Conservation (phyloP, 2,113 vertebrate genomes). For the Tamias sibiricus region DNA sequence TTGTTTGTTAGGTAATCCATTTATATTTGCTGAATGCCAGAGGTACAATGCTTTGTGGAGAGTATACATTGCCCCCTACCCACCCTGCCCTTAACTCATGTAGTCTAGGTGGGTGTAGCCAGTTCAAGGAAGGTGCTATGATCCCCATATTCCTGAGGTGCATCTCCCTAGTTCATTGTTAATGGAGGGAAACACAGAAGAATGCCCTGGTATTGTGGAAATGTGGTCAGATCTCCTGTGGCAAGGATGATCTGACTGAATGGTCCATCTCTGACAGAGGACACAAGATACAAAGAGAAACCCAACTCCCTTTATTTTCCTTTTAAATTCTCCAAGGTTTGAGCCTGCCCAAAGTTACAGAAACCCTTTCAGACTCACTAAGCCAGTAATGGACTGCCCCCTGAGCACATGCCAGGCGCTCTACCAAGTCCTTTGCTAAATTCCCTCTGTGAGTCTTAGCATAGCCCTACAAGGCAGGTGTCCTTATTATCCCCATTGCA, state of each 20-base stretch:
- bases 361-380: not conserved
- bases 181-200: not conserved
- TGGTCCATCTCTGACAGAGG: not conserved
- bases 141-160: not conserved
- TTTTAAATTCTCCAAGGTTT: not conserved
- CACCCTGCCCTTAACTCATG: not conserved
- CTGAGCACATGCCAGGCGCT: fast-evolving
- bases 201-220: not conserved
- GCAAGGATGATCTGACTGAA: not conserved
- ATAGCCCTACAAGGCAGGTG: not conserved
- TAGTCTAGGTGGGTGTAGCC: too few relatives aligned
- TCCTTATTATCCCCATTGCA: not conserved
- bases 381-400: fast-evolving
- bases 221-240: fast-evolving
- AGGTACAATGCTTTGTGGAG: not conserved
- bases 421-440: not conserved
- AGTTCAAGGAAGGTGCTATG: not conserved
- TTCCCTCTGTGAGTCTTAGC: not conserved
- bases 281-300: not conserved
- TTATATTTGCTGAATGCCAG: not conserved
- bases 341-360: not conserved
- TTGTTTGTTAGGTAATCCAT: too few relatives aligned
- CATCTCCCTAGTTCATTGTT: not conserved
- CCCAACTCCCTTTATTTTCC: not conserved
- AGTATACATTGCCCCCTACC: not conserved